Evolutionary conservation across 2,113 vertebrate species (phyloP), one percentile per base, ranked within the genome.

Genomic region (Oxyura jamaicensis): DNA sequence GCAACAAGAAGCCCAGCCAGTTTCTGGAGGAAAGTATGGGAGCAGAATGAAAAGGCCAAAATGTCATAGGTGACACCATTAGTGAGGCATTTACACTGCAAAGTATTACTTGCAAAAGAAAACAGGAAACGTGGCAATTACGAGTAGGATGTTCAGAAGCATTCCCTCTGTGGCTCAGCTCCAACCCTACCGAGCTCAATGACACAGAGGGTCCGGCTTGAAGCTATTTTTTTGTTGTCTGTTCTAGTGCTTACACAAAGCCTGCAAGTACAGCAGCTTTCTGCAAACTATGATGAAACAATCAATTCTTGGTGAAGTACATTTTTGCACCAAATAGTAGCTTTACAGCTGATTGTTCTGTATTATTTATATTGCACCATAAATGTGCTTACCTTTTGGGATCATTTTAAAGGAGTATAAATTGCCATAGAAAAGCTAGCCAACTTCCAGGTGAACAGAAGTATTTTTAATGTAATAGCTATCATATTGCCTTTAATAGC

Each of bases 31-130:
- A 55, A 90, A 80, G 35, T 13, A 85, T 60, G 82, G 82, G 28
- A 91, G 63, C 67, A 91, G 55, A 94, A 83, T 41, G 63, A 77
- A 90, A 96, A 91, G 50, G 59, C 41, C 82, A 96, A 84, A 90
- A 94, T 77, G 63, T 74, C 85, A 63, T 11, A 91, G 75, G 67
- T 93, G 63, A 96, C 71, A 93, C 46, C 58, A 76, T 20, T 52
- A 86, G 55, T 19, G 52, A 85, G 59, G 63, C 63, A 96, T 74
- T 94, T 85, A 63, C 71, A 83, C 55, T 55, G 20, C n/a, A 66
- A 93, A 85, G 75, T 73, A 85, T 75, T 69, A 76, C 81, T 83
- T 92, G 63, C 58, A 77, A 90, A 94, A 90, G 82, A 95, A 87
- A 91, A 93, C 46, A 63, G 67, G 87, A 90, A 95, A 93, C n/a